Conservation (phyloP, 1,140 invertebrate species). For the Microplitis mediator region DNA sequence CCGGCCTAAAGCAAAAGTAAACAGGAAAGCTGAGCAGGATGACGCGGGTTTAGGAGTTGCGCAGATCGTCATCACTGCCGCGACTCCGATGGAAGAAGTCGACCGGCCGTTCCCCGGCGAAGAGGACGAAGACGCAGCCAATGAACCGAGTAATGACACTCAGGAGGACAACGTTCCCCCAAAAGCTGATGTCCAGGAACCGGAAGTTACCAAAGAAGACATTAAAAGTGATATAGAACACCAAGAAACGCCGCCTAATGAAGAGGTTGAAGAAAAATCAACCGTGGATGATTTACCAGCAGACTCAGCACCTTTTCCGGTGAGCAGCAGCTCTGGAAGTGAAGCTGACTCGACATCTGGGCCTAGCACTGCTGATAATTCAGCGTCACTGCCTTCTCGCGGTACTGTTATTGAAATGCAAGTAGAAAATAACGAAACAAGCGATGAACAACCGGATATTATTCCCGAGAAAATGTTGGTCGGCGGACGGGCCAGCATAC, state of each 20-base stretch:
- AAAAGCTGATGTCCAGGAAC: slow-evolving; percentile 25
- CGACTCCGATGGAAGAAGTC: slow-evolving; percentile 85
- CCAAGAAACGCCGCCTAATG: slow-evolving; percentile 33
- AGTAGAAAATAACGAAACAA: slow-evolving; percentile 36
- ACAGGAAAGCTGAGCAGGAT: slow-evolving; percentile 42
- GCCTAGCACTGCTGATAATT: slow-evolving; percentile 68
- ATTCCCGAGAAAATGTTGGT: slow-evolving; percentile 70
- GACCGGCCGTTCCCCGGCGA: slow-evolving; percentile 69
- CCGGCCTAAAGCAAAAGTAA: slow-evolving; percentile 45
- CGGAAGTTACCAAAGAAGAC: slow-evolving; percentile 34
- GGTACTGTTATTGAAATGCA: slow-evolving; percentile 45
- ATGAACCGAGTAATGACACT: slow-evolving; percentile 20
- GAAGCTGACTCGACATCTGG: slow-evolving; percentile 67
- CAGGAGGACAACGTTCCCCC: slow-evolving; percentile 5
- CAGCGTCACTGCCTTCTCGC: slow-evolving; percentile 58
- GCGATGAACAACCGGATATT: slow-evolving; percentile 41
- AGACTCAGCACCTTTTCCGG: slow-evolving; percentile 64
- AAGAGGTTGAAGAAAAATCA: slow-evolving; percentile 49
- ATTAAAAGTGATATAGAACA: slow-evolving; percentile 30
- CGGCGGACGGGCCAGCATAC: slow-evolving; percentile 77
- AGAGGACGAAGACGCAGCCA: slow-evolving; percentile 31
- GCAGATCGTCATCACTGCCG: slow-evolving; percentile 86
- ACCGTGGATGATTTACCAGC: slow-evolving; percentile 57
- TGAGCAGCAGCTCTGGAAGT: slow-evolving; percentile 67
- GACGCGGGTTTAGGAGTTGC: slow-evolving; percentile 74